These are phyloP conservation scores for Motacilla alba DNA, from an alignment of 2,113 vertebrate genomes.

Conservation along the genomic window DNA sequence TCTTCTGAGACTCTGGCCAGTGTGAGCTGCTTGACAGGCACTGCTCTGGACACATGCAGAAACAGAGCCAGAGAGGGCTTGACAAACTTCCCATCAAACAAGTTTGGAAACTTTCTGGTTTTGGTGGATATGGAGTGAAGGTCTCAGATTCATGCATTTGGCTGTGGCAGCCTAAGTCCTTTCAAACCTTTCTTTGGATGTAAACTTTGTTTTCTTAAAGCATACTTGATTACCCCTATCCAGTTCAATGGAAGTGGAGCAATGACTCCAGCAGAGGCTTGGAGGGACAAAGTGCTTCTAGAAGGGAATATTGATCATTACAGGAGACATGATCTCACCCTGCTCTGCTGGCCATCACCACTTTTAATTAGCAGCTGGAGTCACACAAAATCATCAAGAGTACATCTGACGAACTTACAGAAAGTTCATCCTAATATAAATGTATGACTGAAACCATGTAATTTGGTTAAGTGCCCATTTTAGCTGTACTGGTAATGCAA, in stretches of 20 bases:
- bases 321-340: background rate
- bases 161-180: background rate
- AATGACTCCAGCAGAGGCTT: background rate
- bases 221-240: too few species aligned
- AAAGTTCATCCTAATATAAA: background rate
- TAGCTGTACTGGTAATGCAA: background rate
- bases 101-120: background rate
- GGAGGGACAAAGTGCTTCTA: background rate
- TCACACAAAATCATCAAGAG: background rate
- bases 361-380: background rate
- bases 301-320: background rate
- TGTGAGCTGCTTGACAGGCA: background rate
- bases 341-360: background rate
- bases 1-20: background rate
- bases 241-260: background rate
- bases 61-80: background rate
- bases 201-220: background rate
- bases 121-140: background rate
- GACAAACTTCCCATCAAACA: background rate
- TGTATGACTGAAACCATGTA: background rate
- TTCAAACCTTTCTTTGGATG: background rate
- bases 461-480: background rate
- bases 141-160: background rate
- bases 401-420: background rate
- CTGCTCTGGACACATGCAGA: background rate